Evolutionary conservation across 2,888 invertebrate genomes (phyloP).

Genomic region (Suillia variegata): DNA sequence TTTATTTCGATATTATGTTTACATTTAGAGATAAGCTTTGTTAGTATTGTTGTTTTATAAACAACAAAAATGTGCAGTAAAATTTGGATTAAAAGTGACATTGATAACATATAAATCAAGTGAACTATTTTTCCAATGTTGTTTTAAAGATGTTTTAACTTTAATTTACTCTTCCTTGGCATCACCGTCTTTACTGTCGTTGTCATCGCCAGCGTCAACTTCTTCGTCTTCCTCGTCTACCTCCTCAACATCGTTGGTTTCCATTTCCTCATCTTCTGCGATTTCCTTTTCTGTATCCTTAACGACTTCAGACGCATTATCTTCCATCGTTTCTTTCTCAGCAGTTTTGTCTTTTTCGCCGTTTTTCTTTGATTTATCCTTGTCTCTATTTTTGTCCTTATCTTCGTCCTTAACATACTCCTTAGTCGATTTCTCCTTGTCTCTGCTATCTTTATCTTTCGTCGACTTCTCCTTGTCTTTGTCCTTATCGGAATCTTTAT

Average conservation of each 20-base stretch:
- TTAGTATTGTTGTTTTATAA: too few relatives aligned
- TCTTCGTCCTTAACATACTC: conserved; percentile 9
- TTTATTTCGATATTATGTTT: too few relatives aligned
- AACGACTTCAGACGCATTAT: too few relatives aligned
- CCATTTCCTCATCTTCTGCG: not conserved
- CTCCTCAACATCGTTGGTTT: too few relatives aligned
- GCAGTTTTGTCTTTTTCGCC: too few relatives aligned
- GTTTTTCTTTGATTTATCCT: not conserved
- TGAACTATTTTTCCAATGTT: too few relatives aligned
- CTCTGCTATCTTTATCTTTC: conserved; percentile 20
- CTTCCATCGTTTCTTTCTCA: not conserved
- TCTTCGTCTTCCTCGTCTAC: too few relatives aligned
- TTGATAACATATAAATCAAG: too few relatives aligned
- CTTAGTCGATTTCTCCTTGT: conserved; percentile 16
- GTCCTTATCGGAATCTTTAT: conserved; percentile 34
- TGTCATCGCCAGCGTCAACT: not conserved
- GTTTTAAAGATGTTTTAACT: not conserved
- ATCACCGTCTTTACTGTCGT: not conserved
- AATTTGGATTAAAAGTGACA: too few relatives aligned
- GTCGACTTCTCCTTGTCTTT: conserved; percentile 34
- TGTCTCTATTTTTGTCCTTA: not conserved
- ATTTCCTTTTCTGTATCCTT: not conserved
- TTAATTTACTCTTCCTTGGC: not conserved
- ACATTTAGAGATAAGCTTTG: too few relatives aligned
- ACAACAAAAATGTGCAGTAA: too few relatives aligned